Evolutionary conservation across 2,888 invertebrate species (phyloP), one percentile per base, ranked within the genome.

Genomic region (Aradus depressus): DNA sequence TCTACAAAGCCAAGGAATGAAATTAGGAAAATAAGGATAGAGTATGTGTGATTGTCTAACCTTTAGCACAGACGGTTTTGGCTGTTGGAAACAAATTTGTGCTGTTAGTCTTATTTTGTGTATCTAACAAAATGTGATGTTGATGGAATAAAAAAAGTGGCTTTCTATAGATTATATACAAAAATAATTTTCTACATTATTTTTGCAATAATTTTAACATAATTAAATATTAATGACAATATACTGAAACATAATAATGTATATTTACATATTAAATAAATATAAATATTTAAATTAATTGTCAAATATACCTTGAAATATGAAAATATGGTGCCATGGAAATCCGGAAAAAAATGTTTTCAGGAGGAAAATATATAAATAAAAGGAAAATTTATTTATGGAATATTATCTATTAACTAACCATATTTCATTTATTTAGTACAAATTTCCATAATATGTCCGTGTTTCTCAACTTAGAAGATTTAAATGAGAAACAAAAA

Each of bases 21-120:
- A 32, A 47, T 28, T 5, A 41, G 3, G n/a, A 19, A 39, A 41
- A 41, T 21, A n/a, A n/a, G 21, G 6, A 18, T 1, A 19, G 8
- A 38, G 26, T 19, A 25, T 25, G 6, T 19, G 19, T n/a, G n/a
- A 16, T 32, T 35, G 44, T 53, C 60, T 60, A 56, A 60, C 60
- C 60, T 60, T 60, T 60, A 34, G 59, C 57, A 50, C 57, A 56
- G 53, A 60, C 56, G 50, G 58, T 53, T 57, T 58, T 56, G 19
- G 59, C 60, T 60, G 56, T 53, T 50, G 42, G 35, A 54, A 59
- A 37, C 45, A 54, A 54, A 51, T 44, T 44, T 38, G 28, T 42
- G 26, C 12, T 37, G 37, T n/a, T n/a, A n/a, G n/a, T n/a, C n/a
- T n/a, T n/a, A n/a, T 42, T 35, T 45, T 16, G 48, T 41, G 14